Conservation (phyloP, 2,113 vertebrate genomes). For the Coturnix japonica region DNA sequence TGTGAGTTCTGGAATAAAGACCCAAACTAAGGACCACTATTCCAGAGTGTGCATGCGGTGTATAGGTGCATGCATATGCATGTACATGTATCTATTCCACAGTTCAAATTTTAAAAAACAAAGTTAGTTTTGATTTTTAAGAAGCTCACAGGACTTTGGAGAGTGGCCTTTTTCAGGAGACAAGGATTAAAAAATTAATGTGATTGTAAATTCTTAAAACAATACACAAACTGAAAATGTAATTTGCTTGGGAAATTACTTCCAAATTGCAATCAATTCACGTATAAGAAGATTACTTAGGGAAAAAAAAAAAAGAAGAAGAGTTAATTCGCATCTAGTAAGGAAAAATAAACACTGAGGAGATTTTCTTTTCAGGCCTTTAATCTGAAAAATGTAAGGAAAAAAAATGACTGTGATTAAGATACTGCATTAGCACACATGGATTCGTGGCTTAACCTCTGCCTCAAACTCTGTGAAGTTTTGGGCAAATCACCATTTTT, state of each 20-base stretch:
- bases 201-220: background rate
- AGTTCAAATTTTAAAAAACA: background rate
- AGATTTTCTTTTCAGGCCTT: conserved; percentile 19
- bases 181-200: background rate
- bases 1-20: background rate
- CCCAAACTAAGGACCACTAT: background rate
- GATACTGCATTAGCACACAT: background rate
- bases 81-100: background rate
- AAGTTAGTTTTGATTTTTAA: background rate
- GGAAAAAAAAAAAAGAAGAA: background rate
- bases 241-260: background rate
- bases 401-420: background rate
- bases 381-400: background rate
- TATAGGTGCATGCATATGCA: background rate
- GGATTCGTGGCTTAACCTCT: background rate
- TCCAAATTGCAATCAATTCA: background rate
- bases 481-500: background rate
- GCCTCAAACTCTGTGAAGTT: background rate
- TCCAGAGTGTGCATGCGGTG: background rate
- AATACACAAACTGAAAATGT: background rate
- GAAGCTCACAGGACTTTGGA: background rate
- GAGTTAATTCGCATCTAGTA: background rate
- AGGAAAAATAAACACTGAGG: background rate
- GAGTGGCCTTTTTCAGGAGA: background rate
- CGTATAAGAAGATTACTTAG: background rate